Conservation (phyloP, 2,113 vertebrate species). For the Glaucomys volans region DNA sequence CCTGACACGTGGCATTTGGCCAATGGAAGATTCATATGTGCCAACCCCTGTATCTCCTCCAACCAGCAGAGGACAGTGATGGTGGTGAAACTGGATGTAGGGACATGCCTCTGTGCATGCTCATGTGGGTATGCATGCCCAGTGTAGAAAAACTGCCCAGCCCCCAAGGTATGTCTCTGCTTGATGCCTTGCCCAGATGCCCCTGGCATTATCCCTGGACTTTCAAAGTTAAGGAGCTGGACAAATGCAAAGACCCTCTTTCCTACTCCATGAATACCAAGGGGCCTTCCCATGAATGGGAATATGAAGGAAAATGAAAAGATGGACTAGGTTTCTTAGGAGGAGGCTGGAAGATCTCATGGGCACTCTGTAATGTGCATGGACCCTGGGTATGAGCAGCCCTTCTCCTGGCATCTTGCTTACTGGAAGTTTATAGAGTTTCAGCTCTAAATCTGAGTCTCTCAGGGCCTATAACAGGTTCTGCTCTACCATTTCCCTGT, state of each 20-base stretch:
- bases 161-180: neutral
- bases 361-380: neutral
- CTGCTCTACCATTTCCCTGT: neutral
- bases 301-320: neutral
- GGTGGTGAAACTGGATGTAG: rapidly evolving
- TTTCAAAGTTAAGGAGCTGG: neutral
- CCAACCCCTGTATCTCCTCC: neutral
- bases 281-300: neutral
- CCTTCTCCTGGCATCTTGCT: neutral
- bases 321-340: neutral
- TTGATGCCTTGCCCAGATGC: neutral
- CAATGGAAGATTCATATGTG: neutral
- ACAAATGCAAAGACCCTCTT: neutral
- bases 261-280: neutral
- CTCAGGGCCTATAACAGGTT: neutral
- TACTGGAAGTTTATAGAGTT: neutral
- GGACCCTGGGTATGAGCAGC: neutral
- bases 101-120: neutral
- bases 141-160: neutral
- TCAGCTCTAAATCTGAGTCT: neutral
- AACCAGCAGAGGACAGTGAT: neutral
- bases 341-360: neutral
- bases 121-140: neutral
- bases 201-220: neutral
- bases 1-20: constrained; percentile 20